phyloP scores from a whole-genome alignment of 2,113 vertebrate genomes.

The Dromiciops gliroides region DNA sequence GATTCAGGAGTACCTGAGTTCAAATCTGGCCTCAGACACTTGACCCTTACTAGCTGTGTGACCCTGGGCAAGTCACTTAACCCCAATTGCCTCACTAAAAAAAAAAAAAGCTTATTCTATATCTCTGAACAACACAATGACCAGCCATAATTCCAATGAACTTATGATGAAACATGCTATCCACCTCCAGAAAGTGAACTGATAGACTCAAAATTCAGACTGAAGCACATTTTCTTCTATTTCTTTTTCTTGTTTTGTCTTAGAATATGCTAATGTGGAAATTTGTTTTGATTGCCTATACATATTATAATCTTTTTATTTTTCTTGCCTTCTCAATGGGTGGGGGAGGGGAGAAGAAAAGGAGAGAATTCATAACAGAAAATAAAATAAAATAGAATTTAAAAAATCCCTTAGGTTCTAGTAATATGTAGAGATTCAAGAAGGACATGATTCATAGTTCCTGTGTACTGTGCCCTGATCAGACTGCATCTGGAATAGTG shows the following conservation, averaged over 20 bases:
- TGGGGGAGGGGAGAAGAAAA: neutral
- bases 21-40: no score
- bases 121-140: neutral
- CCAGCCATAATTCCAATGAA: neutral
- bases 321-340: neutral
- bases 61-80: no score
- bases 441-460: neutral
- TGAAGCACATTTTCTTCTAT: neutral
- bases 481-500: neutral
- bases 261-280: neutral
- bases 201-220: neutral
- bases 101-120: neutral
- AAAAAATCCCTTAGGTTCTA: neutral
- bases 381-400: neutral
- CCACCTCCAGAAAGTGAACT: neutral
- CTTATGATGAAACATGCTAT: neutral
- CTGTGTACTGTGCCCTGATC: neutral
- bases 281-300: neutral
- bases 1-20: no score
- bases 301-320: neutral
- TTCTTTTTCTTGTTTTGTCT: neutral
- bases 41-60: no score
- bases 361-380: neutral
- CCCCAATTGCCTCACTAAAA: no score
- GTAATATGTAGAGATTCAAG: neutral